Conservation (phyloP, 1,140 invertebrate genomes). For the Arctopsyche grandis region DNA sequence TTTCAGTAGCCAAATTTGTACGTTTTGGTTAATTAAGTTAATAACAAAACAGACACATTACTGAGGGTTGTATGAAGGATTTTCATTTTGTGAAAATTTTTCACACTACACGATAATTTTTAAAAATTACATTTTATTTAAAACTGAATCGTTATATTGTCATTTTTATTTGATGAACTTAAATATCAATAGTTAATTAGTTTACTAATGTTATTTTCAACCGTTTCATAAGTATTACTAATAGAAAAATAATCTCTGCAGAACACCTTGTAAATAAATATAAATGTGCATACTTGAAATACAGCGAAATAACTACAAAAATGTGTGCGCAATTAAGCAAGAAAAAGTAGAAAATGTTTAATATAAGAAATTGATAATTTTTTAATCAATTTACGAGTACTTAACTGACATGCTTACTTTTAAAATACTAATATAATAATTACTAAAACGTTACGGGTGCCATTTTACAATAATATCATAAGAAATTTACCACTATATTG, state of each 20-base stretch:
- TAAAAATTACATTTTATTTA: too few species aligned
- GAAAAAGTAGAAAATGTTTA: slow-evolving; percentile 15
- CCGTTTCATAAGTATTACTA: neutral
- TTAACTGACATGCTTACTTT: slow-evolving; percentile 21
- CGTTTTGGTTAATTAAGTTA: too few species aligned
- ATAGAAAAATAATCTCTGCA: too few species aligned
- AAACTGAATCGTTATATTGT: too few species aligned
- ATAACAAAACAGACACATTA: too few species aligned
- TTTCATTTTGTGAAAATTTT: too few species aligned
- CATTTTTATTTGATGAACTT: neutral
- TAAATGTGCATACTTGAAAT: too few species aligned
- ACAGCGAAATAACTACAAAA: neutral
- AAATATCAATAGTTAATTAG: neutral
- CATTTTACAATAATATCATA: neutral
- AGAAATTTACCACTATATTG: too few species aligned
- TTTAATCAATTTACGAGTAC: neutral
- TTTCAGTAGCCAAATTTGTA: too few species aligned
- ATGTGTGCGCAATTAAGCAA: slow-evolving; percentile 25
- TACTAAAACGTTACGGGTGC: slow-evolving; percentile 10
- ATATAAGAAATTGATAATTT: slow-evolving; percentile 3
- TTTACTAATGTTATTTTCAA: neutral
- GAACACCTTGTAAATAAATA: too few species aligned
- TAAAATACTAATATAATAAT: neutral
- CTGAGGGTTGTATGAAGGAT: too few species aligned
- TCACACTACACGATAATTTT: too few species aligned